A percentile compares a stretch with the other conserved stretches of the same genome.
phyloP scores from a whole-genome alignment of 1,140 invertebrate species.

The Heliconius nattereri region DNA sequence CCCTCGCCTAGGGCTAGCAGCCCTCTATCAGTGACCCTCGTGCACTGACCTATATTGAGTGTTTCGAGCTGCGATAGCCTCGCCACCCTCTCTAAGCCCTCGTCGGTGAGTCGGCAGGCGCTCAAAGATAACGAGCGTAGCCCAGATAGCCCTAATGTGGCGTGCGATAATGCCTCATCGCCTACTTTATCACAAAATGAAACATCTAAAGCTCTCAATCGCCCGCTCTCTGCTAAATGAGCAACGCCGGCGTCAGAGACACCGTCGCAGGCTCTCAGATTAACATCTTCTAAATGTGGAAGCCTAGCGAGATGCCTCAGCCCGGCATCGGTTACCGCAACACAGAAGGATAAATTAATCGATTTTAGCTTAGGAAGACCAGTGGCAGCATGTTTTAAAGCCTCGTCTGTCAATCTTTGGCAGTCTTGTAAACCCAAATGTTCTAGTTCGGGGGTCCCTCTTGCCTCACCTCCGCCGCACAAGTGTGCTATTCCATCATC shows the following conservation, averaged over 20 bases:
- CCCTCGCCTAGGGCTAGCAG: slow-evolving; percentile 91
- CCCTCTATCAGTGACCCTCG: slow-evolving; percentile 92
- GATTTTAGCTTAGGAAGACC: slow-evolving; percentile 89
- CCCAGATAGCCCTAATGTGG: slow-evolving; percentile 93
- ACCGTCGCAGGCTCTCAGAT: slow-evolving; percentile 95
- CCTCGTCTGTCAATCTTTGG: slow-evolving; percentile 95
- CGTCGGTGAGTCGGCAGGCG: slow-evolving; percentile 95
- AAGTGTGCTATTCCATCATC: slow-evolving; percentile 94
- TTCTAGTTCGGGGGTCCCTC: slow-evolving; percentile 88
- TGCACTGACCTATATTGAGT: slow-evolving; percentile 96
- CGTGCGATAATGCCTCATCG: slow-evolving; percentile 92
- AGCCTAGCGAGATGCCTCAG: slow-evolving; percentile 94
- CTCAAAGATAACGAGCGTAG: slow-evolving; percentile 92
- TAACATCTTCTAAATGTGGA: slow-evolving; percentile 91
- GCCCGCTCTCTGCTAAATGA: slow-evolving; percentile 92
- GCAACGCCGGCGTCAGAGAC: slow-evolving; percentile 95
- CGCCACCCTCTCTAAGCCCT: slow-evolving; percentile 92
- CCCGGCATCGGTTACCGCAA: slow-evolving; percentile 94
- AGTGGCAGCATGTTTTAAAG: slow-evolving; percentile 90
- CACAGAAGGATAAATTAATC: slow-evolving; percentile 96
- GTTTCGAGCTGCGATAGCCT: slow-evolving; percentile 93
- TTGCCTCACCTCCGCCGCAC: slow-evolving; percentile 87
- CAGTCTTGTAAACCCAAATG: slow-evolving; percentile 95
- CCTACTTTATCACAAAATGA: slow-evolving; percentile 98
- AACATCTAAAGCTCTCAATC: slow-evolving; percentile 91